Evolutionary conservation across 2,113 vertebrate genomes (phyloP).

Genomic region (Martes martes): DNA sequence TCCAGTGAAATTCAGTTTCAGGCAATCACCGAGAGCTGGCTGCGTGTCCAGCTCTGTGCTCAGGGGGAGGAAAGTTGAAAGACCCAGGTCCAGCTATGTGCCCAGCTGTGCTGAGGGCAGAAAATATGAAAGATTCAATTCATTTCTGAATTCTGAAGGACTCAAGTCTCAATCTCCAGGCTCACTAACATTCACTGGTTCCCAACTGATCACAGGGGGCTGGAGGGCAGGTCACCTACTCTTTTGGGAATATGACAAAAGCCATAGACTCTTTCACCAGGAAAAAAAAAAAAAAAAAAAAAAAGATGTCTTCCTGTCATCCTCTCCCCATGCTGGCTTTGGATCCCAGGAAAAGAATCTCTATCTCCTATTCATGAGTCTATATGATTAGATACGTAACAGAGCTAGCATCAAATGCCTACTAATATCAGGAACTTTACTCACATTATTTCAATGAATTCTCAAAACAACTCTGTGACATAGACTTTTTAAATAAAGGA

Average conservation of each 20-base stretch:
- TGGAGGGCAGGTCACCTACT: neutral
- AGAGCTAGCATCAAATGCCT: neutral
- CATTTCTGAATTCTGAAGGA: neutral
- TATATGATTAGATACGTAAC: neutral
- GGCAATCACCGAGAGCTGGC: accelerated
- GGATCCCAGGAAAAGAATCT: neutral
- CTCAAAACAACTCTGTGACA: neutral
- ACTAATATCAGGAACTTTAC: neutral
- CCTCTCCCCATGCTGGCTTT: neutral
- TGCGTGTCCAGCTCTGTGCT: neutral
- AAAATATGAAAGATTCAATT: no score
- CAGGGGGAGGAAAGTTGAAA: neutral
- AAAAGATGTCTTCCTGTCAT: no score
- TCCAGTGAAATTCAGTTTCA: neutral
- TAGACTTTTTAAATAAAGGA: neutral
- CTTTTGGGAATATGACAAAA: neutral
- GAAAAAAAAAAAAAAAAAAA: neutral
- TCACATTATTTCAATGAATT: neutral
- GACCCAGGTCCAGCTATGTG: neutral
- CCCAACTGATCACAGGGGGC: neutral
- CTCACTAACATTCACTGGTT: neutral
- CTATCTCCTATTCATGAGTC: neutral
- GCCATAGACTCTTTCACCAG: neutral
- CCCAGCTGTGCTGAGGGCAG: neutral
- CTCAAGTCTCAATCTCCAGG: neutral